phyloP scores from a whole-genome alignment of 2,797 vertebrate species.

The Toxotes lorentzi region DNA sequence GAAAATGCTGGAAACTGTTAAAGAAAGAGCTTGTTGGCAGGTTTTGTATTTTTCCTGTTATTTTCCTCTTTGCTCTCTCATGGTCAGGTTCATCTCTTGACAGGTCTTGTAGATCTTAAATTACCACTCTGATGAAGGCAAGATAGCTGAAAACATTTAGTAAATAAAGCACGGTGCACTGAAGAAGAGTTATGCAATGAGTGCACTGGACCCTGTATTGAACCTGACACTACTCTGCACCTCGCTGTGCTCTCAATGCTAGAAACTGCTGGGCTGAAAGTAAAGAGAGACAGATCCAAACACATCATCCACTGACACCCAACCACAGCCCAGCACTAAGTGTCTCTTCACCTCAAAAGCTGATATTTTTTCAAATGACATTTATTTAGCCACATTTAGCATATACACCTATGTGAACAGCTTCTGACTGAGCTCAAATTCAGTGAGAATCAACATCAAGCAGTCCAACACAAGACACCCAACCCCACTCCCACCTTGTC shows the following conservation, averaged over 20 bases:
- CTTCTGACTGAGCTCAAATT: not conserved
- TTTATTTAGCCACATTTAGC: not conserved
- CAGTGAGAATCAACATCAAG: not conserved
- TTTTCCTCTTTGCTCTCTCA: not conserved
- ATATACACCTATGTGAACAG: not conserved
- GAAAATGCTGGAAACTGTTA: not conserved
- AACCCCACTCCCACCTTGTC: slow-evolving; percentile 21
- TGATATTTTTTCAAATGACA: too few relatives aligned
- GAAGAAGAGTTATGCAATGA: not conserved
- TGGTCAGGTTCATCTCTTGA: not conserved
- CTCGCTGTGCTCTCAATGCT: not conserved
- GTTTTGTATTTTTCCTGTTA: not conserved
- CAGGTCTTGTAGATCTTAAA: not conserved
- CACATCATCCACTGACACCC: not conserved
- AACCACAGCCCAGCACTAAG: not conserved
- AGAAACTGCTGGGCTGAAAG: not conserved
- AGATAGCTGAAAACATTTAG: not conserved
- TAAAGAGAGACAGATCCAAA: slow-evolving; percentile 4
- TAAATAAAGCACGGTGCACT: not conserved
- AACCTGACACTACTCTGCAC: slow-evolving; percentile 15
- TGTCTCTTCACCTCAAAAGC: not conserved
- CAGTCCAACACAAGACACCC: slow-evolving; percentile 16
- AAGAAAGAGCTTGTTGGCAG: not conserved
- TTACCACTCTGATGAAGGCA: not conserved
- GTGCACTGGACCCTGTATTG: not conserved